Conservation (phyloP, 2,797 vertebrate species). For the Austrolebias charrua region DNA sequence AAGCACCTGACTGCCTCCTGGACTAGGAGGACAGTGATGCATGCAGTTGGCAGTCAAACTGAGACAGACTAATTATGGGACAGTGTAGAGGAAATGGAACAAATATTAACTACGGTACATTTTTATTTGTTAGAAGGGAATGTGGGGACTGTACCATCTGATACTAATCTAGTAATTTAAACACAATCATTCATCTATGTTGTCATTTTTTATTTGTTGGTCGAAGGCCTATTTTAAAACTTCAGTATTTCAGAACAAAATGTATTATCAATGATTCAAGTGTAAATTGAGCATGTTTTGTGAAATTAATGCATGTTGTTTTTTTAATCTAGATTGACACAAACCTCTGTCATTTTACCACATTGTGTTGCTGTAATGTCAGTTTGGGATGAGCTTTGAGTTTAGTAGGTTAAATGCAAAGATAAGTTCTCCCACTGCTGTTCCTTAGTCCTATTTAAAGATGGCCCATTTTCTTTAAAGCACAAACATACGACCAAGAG, state of each 20-base stretch:
- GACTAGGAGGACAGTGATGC: conserved; percentile 39
- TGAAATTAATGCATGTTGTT: not conserved
- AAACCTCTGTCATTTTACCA: not conserved
- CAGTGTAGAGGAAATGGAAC: conserved; percentile 23
- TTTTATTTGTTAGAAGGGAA: not conserved
- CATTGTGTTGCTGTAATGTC: conserved; percentile 8
- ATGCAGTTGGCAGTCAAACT: conserved; percentile 29
- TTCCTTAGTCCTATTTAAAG: conserved; percentile 61
- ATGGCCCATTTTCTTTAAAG: conserved; percentile 50
- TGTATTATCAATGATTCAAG: not conserved
- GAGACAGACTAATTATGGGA: conserved; percentile 38
- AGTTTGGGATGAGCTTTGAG: conserved; percentile 19
- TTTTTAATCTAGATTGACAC: not conserved
- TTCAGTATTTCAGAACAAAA: conserved; percentile 1
- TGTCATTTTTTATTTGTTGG: no score
- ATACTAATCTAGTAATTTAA: no score
- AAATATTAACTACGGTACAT: not conserved
- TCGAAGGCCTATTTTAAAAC: no score
- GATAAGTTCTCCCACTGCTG: conserved; percentile 21
- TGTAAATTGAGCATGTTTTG: not conserved
- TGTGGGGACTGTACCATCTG: not conserved
- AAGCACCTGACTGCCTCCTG: conserved; percentile 33
- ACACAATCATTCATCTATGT: no score
- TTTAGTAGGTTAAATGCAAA: conserved; percentile 8
- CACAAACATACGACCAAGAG: conserved; percentile 33